Percentiles rank a stretch among this genome's conserved stretches.
Evolutionary conservation across 2,113 vertebrate genomes (phyloP).

Genomic region (Raja brachyura): DNA sequence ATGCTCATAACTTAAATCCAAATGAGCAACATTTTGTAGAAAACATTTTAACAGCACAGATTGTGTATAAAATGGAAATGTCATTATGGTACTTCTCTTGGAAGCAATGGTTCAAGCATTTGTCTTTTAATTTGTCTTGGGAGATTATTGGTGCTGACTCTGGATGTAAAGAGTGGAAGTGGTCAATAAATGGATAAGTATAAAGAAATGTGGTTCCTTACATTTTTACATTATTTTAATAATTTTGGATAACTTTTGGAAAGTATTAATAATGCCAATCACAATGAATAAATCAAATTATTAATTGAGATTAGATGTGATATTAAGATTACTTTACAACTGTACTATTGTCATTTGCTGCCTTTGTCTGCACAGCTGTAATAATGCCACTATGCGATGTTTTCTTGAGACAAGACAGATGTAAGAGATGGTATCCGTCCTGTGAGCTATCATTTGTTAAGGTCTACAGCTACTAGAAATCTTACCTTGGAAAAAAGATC

Average conservation of each 20-base stretch:
- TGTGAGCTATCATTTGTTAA: not conserved
- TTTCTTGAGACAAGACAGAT: not conserved
- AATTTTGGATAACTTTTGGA: not conserved
- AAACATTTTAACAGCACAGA: not conserved
- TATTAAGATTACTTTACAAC: not conserved
- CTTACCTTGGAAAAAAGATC: not conserved
- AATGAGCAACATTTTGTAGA: not conserved
- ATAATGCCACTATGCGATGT: not conserved
- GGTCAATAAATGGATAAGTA: conserved; percentile 24
- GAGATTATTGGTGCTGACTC: not conserved
- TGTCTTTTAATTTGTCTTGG: not conserved
- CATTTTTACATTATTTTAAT: not conserved
- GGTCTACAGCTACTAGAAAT: not conserved
- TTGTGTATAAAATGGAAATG: not conserved
- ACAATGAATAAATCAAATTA: not conserved
- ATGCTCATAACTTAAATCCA: not conserved
- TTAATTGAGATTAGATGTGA: not conserved
- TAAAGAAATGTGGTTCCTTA: conserved; percentile 36
- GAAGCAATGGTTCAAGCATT: not conserved
- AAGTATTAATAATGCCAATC: not conserved
- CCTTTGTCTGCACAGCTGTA: conserved; percentile 11
- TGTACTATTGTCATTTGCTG: not conserved
- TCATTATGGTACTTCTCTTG: not conserved
- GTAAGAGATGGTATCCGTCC: not conserved
- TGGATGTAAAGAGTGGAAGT: not conserved